Evolutionary conservation across 2,113 vertebrate genomes (phyloP), one percentile per base, ranked within the genome.

Genomic region (Isurus oxyrinchus): DNA sequence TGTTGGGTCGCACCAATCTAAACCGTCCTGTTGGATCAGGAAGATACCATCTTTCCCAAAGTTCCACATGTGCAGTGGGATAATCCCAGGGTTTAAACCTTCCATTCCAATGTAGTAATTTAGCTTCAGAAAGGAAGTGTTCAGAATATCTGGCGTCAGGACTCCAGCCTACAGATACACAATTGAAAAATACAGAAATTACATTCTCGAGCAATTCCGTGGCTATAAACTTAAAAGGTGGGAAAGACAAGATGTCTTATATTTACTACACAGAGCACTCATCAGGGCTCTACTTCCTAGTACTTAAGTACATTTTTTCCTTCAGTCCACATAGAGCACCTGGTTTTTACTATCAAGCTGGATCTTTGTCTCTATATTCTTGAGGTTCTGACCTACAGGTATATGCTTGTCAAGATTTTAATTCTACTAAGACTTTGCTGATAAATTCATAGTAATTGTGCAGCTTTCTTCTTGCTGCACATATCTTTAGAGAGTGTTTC

Each of bases 11-110:
- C 76, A 97, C 97, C 97, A 99, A 97, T 96, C 98, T 97, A 97
- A 99, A 99, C 96, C 97, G 98, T 95, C 98, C 98, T 25, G 98
- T 98, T 57, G 99, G 99, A 97, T 99, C 99, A 44, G 99, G 99
- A 96, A 99, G 97, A 97, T 99, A 99, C 99, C 99, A 99, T 97
- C 97, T 99, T 97, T 99, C 98, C 99, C 99, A 99, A 69, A 99
- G 97, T 59, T 99, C 98, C 1, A 97, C 97, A 97, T 99, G 99
- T 90, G 98, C 98, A 2, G 98, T 98, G 2, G 98, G 98, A 55
- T 98, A 98, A 84, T 98, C 98, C 99, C 99, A 99, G 0, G 99
- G 99, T 96, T 99, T 99, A 53, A 99, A 99, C 44, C 98, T 98
- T 96, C 99, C 99, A 2, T 98, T 99, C 99, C 99, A 99, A 96